A percentile compares a stretch with the other conserved stretches of the same genome.
Evolutionary conservation across 2,113 vertebrate genomes (phyloP).

Genomic region (Ascaphus truei): DNA sequence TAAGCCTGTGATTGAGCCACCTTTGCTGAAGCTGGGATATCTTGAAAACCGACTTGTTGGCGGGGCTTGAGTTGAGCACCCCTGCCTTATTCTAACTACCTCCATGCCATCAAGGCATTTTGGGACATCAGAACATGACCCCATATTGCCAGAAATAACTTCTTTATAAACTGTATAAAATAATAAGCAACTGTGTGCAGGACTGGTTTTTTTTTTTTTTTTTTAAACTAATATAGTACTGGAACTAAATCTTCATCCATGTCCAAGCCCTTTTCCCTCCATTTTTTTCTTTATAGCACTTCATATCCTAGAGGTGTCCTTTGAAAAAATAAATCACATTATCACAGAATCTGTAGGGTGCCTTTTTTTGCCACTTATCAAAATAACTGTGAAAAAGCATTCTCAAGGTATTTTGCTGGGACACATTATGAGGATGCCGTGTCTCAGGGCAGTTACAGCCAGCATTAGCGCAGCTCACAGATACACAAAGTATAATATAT

Average conservation of each 20-base stretch:
- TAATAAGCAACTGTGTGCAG: no score
- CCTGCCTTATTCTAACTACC: no score
- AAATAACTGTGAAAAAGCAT: slow-evolving; percentile 36
- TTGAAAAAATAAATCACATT: slow-evolving; percentile 35
- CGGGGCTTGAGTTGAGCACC: no score
- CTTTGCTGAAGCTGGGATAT: no score
- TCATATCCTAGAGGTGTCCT: slow-evolving; percentile 30
- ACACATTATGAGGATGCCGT: slow-evolving; percentile 23
- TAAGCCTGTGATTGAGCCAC: no score
- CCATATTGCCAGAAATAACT: no score
- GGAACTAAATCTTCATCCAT: slow-evolving; percentile 17
- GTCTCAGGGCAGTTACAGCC: slow-evolving; percentile 23
- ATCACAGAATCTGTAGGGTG: slow-evolving; percentile 36
- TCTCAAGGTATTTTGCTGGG: slow-evolving; percentile 32
- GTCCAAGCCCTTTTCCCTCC: neutral
- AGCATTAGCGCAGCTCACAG: slow-evolving; percentile 12
- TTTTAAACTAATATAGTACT: neutral
- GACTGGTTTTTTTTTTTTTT: no score
- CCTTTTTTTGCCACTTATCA: slow-evolving; percentile 36
- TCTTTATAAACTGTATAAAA: no score
- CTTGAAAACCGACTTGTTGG: no score
- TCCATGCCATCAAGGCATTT: no score
- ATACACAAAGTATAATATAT: slow-evolving; percentile 5
- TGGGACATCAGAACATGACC: no score
- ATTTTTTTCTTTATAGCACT: slow-evolving; percentile 26